phyloP scores from a whole-genome alignment of 2,888 invertebrate genomes.

The Drosophila helvetica region DNA sequence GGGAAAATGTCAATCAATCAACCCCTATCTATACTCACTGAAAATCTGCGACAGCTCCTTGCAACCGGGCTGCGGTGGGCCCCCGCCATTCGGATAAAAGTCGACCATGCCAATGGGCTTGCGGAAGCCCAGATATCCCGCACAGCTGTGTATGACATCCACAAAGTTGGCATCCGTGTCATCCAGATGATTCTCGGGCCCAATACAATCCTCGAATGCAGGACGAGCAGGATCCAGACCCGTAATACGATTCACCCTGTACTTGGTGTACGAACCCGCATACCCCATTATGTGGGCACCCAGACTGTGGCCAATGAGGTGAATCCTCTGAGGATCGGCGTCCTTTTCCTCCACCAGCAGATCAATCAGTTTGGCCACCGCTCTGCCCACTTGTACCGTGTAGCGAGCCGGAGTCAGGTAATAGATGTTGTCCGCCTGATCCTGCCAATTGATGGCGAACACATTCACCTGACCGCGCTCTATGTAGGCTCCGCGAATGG shows the following conservation, averaged over 20 bases:
- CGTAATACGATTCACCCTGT: constrained; percentile 86
- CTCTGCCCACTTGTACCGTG: constrained; percentile 82
- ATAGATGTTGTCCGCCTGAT: constrained; percentile 82
- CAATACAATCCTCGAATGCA: constrained; percentile 82
- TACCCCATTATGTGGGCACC: constrained; percentile 87
- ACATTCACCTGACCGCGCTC: constrained; percentile 80
- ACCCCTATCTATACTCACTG: constrained; percentile 62
- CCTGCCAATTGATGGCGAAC: constrained; percentile 83
- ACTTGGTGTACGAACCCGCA: constrained; percentile 85
- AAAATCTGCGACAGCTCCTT: constrained; percentile 84
- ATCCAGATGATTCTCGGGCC: constrained; percentile 85
- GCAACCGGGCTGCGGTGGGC: constrained; percentile 89
- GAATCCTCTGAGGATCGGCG: constrained; percentile 80
- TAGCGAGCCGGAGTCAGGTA: constrained; percentile 82
- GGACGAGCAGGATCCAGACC: constrained; percentile 88
- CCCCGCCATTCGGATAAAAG: constrained; percentile 90
- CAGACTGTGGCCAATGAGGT: constrained; percentile 85
- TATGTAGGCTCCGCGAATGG: constrained; percentile 82
- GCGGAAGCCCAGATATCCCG: constrained; percentile 86
- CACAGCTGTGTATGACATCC: constrained; percentile 90
- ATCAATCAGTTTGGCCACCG: constrained; percentile 82
- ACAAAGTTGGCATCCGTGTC: constrained; percentile 89
- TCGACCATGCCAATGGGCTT: constrained; percentile 88
- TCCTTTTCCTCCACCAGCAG: constrained; percentile 80
- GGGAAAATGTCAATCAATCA: background rate